Evolutionary conservation across 2,797 vertebrate genomes (phyloP), one percentile per base, ranked within the genome.

Genomic region (Hoplostethus atlanticus): DNA sequence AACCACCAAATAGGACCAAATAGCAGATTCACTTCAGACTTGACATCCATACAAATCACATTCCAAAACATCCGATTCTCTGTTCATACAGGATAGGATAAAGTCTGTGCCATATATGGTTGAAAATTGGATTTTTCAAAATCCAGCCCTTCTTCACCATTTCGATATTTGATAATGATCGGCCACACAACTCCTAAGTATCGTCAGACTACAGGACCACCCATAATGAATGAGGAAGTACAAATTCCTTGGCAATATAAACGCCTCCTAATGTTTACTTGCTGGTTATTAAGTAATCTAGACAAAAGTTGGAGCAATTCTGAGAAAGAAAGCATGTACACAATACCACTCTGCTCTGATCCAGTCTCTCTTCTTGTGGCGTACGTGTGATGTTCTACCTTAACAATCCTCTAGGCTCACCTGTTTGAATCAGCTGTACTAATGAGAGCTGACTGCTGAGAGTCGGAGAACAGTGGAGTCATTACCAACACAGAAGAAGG

Each of bases 381-480:
- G 30, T 1, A 76, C 25, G 73, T 71, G 77, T 58, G 62, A 62
- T n/a, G 6, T 73, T 76, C 68, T 66, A 76, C 76, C 4, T 66
- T 64, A 25, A 21, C 71, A 52, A 38, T 66, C 48, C 64, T 31
- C 64, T 77, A 80, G 74, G 83, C 69, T 75, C 42, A 15, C 21
- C 21, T 21, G 0, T 82, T 52, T 40, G 58, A 62, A 75, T 76
- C 8, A 68, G 64, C 60, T 1, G 69, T 1, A 31, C 77, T 66
- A 68, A 79, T 73, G 80, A 68, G 72, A 77, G 56, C 42, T 38
- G 84, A 68, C 62, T 65, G 69, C 16, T 28, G 52, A 76, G 57
- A 78, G 83, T 85, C 81, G 84, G 81, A 58, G 84, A 69, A 70
- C 2, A 12, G 73, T 17, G 64, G 64, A 75, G 65, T 77, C 79